Evolutionary conservation across 2,797 vertebrate species (phyloP).

Genomic region (Arnoldichthys spilopterus): DNA sequence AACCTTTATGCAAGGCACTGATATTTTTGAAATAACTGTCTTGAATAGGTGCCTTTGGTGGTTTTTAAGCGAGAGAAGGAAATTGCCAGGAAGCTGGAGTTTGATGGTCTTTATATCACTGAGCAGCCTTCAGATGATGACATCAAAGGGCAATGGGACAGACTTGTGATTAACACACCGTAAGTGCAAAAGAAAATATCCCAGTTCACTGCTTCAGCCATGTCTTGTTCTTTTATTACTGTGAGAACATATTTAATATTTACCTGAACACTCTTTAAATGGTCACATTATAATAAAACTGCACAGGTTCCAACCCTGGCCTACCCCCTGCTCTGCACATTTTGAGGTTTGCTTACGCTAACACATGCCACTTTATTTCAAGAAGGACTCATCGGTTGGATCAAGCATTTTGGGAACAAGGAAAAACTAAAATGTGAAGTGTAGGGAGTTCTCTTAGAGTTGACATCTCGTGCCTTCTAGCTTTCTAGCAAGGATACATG

Average conservation of each 20-base stretch:
- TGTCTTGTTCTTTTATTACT: not conserved
- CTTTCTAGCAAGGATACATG: not conserved
- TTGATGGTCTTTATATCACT: constrained; percentile 97
- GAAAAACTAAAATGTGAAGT: not conserved
- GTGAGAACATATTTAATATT: not conserved
- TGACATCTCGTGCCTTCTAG: not conserved
- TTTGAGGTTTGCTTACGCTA: not conserved
- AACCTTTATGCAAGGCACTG: not conserved
- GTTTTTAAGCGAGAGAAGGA: constrained; percentile 99
- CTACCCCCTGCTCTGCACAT: not conserved
- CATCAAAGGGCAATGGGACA: constrained; percentile 99
- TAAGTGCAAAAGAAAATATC: constrained; percentile 72
- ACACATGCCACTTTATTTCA: not conserved
- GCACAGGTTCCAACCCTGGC: not conserved
- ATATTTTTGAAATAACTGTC: not conserved
- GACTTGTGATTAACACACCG: constrained; percentile 97
- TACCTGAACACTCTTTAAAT: not conserved
- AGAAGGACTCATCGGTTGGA: not conserved
- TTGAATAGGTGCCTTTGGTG: constrained; percentile 90
- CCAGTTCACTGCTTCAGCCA: not conserved
- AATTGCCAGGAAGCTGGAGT: constrained; percentile 96
- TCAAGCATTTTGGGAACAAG: not conserved
- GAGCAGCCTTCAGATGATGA: constrained; percentile 98
- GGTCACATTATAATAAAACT: not conserved
- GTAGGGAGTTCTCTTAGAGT: not conserved